Conservation (phyloP, 2,888 invertebrate genomes). For the Drosophila subsilvestris region DNA sequence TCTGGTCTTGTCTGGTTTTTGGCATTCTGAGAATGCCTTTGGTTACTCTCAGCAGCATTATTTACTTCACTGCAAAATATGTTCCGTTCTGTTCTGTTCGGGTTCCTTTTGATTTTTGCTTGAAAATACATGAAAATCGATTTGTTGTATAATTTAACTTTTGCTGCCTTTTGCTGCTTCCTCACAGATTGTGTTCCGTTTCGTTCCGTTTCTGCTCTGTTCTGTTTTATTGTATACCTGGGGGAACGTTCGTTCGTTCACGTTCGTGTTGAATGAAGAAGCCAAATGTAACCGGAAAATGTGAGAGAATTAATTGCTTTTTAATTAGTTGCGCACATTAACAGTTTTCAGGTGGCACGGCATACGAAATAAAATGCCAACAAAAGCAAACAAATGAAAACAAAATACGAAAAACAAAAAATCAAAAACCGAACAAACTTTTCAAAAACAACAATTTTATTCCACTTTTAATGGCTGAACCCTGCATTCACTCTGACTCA, state of each 20-base stretch:
- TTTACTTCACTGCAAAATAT: constrained; percentile 43
- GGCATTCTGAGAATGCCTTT: constrained; percentile 59
- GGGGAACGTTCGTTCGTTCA: not conserved
- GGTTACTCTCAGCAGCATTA: constrained; percentile 35
- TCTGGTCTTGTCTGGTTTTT: constrained; percentile 32
- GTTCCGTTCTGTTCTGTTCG: not conserved
- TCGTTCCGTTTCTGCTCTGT: not conserved
- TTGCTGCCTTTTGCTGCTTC: constrained; percentile 19
- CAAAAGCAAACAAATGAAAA: not conserved
- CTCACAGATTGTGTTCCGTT: not conserved
- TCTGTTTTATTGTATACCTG: not conserved
- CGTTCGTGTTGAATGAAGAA: constrained; percentile 18
- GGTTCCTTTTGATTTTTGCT: constrained; percentile 59
- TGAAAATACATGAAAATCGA: constrained; percentile 65
- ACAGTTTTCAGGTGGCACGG: constrained; percentile 18
- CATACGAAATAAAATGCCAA: not conserved
- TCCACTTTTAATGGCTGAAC: too few species aligned
- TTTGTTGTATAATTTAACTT: constrained; percentile 65
- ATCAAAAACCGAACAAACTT: too few species aligned
- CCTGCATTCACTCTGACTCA: not conserved
- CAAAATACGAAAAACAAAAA: not conserved
- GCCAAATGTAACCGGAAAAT: constrained; percentile 35
- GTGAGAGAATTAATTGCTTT: constrained; percentile 59
- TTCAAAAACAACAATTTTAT: constrained; percentile 3
- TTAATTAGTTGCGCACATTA: constrained; percentile 54